Percentiles rank a stretch among this genome's conserved stretches.
phyloP scores from a whole-genome alignment of 2,113 vertebrate species.

The Nothobranchius kuhntae region DNA sequence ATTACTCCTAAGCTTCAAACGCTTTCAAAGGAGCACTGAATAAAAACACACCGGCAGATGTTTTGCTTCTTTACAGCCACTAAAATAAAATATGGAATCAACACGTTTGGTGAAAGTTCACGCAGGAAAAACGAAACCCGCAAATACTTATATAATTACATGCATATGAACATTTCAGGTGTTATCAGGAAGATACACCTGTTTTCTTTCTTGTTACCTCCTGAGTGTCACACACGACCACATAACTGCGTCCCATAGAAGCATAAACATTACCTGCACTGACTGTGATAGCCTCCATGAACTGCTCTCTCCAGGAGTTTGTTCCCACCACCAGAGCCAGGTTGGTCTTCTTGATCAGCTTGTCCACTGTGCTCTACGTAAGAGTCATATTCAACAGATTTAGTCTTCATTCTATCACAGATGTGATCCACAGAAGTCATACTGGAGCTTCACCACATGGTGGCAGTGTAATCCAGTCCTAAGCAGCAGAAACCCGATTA shows the following conservation, averaged over 20 bases:
- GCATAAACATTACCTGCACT: conserved; percentile 85
- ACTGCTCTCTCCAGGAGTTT: conserved; percentile 98
- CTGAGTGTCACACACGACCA: too few species aligned
- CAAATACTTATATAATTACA: too few species aligned
- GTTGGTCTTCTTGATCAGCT: conserved; percentile 98
- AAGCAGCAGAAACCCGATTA: neutral
- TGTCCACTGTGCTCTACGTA: conserved; percentile 93
- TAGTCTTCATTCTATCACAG: neutral
- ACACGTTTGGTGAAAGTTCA: too few species aligned
- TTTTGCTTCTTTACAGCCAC: too few species aligned
- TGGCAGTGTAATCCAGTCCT: conserved; percentile 53
- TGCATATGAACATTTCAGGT: too few species aligned
- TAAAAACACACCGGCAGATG: too few species aligned
- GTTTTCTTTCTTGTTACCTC: too few species aligned
- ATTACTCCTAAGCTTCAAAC: conserved; percentile 1
- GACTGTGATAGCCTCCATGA: conserved; percentile 98
- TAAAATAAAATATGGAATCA: too few species aligned
- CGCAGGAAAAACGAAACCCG: too few species aligned
- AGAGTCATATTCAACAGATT: neutral
- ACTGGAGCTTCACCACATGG: conserved; percentile 49
- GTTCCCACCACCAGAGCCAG: conserved; percentile 96
- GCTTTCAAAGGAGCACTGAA: too few species aligned
- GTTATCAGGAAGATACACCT: too few species aligned
- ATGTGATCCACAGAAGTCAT: neutral
- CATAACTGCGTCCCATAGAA: neutral